phyloP scores from a whole-genome alignment of 2,888 invertebrate species.

The Hedya salicella region DNA sequence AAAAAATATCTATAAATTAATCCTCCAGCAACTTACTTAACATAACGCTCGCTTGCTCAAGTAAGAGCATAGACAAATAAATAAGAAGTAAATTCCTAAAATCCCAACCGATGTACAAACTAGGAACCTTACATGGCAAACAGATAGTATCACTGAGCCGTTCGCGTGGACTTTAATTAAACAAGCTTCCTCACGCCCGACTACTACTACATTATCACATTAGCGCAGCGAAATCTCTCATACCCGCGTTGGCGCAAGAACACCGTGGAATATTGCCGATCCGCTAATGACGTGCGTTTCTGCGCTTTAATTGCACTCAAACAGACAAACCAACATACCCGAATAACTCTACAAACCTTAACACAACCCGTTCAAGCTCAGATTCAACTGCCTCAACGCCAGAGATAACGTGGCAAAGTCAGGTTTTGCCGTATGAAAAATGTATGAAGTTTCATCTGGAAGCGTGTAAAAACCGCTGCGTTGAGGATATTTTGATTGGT shows the following conservation, averaged over 20 bases:
- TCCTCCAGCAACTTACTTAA: no score
- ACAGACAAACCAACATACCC: conserved; percentile 64
- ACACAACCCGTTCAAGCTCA: conserved; percentile 46
- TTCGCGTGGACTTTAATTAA: conserved; percentile 19
- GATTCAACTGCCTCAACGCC: conserved; percentile 27
- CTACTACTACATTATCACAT: conserved; percentile 14
- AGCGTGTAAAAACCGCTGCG: conserved; percentile 66
- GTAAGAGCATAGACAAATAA: no score
- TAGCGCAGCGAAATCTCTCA: conserved; percentile 37
- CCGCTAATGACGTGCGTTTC: conserved; percentile 81
- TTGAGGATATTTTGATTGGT: conserved; percentile 77
- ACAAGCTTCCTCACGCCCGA: conserved; percentile 12
- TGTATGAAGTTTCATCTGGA: conserved; percentile 78
- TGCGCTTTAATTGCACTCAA: conserved; percentile 82
- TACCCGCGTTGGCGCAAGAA: conserved; percentile 62
- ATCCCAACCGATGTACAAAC: neutral
- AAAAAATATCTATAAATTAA: no score
- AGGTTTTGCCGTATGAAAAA: conserved; percentile 74
- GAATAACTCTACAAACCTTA: conserved; percentile 46
- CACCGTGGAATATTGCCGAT: conserved; percentile 83
- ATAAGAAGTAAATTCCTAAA: neutral
- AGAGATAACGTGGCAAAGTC: conserved; percentile 51
- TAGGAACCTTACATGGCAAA: neutral
- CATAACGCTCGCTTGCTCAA: no score
- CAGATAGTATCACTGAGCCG: conserved; percentile 12